Evolutionary conservation across 2,888 invertebrate species (phyloP), one percentile per base, ranked within the genome.

Genomic region (Lochmaea capreae): DNA sequence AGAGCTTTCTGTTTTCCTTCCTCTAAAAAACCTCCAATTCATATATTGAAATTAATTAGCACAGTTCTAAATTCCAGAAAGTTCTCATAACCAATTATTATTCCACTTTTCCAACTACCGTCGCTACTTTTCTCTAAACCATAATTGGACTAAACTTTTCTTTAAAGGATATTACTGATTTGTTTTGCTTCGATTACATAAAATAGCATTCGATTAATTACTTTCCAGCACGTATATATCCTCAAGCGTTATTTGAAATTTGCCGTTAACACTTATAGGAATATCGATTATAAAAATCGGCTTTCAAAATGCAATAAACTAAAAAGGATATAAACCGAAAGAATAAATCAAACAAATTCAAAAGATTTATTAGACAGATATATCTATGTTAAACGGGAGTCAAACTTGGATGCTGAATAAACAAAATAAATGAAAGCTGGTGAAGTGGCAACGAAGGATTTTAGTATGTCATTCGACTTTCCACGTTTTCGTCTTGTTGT

Each of bases 201-300:
- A 71, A 73, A 71, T 73, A 73, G 67, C 67, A 76, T 73, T 73
- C 73, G 71, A 68, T 73, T 73, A 76, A 73, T 76, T 73, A 73
- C 67, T 72, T 63, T 46, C 11, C 33, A 26, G 63, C 74, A 74
- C 74, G 74, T 71, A 71, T 46, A 46, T 58, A 46, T 59, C 57
- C 43, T 46, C 49, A 14, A 5, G 11, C 57, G 8, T 18, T 18
- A 57, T 46, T 46, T 46, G 3, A 14, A 46, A 46, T 46, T 46
- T 46, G 46, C 46, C 14, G 12, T 46, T 46, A 46, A 14, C 46
- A 46, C 43, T 43, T 11, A 11, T 14, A 46, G 11, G 46, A 12
- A 46, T 46, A 46, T 14, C 14, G 5, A 46, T 46, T 5, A 46
- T 46, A 5, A 46, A 43, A 11, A 46, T 46, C 33, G 14, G 4